Base-by-base conservation (phyloP, 92 coral and sea anemone genomes). In the Micromussa lordhowensis region DNA sequence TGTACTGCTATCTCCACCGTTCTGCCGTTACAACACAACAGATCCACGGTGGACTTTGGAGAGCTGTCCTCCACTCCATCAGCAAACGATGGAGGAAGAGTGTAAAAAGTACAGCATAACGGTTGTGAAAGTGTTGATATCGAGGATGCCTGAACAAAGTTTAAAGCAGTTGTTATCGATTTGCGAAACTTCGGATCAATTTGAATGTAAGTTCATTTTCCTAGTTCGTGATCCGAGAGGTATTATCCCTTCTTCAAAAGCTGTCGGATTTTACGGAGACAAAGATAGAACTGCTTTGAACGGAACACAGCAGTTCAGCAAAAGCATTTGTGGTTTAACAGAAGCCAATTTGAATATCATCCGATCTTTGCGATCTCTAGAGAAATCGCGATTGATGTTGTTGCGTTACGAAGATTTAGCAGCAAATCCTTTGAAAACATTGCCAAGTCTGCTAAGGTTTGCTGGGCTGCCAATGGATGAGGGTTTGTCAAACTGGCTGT, bases 331-430 rank as follows among this genome's bases (percentile, higher is more conserved):
- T 36, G 14, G 61, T 51, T 48, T 71, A 19, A 88, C 87, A 17
- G 71, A 81, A 44, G 28, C 26, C 5, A 88, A 88, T 32, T 36
- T 86, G 38, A 29, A 51, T 3, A 75, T 77, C 49, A 9, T 76
- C 75, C 54, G 40, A 77, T 75, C 36, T 40, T 63, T 88, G 68
- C 8, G n/a, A 7, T 66, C 91, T 8, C 38, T 5, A 6, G 18
- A 22, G 70, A 63, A 72, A n/a, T 32, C 48, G 38, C 78, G 80
- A 8, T 28, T 88, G 57, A 66, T 66, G 91, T 34, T 88, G 44
- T 44, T 68, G 35, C 91, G 91, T 15, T 88, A 88, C 30, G 91
- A 88, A 61, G 91, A 88, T 58, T 71, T 88, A 36, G 91, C 91
- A 29, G 63, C 17, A 11, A 49, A 88, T 58, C 91, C 91, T 29